Base-by-base conservation (phyloP, 2,113 vertebrate genomes). In the Dasyornis broadbenti region DNA sequence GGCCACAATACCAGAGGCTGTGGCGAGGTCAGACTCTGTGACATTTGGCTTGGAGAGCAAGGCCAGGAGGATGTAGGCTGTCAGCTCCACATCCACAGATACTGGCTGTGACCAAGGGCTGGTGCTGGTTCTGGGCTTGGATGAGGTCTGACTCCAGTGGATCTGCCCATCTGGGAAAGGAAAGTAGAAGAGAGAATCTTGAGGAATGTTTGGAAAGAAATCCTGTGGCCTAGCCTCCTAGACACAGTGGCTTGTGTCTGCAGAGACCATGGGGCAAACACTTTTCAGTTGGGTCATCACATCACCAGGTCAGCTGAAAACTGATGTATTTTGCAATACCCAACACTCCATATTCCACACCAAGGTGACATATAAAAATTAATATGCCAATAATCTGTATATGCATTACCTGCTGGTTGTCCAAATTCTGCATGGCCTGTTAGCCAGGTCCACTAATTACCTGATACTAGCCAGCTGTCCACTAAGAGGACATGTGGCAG, bases 51-150 rank as follows among this genome's bases (percentile, higher is more conserved):
- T 96, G 26, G 89, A 96, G 49, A 99, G 96, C 79, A 94, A 93
- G 50, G 98, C 97, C 91, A 98, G 84, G 28, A 98, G 88, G 52
- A 98, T 80, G 2, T 98, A 99, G 45, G 98, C 95, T 68, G 98
- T 97, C 82, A 98, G 69, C 94, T 99, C 98, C 94, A 98, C 98
- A 35, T 96, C 91, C 27, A 97, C 64, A 26, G 96, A 89, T 52
- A 76, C 16, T 13, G 94, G 88, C 53, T 96, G 66, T 72, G 96
- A 95, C 94, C 97, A 97, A 68, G 57, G 49, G n/a, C 77, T 83
- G 30, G 40, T 64, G 56, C 82, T 75, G 8, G 33, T 7, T 54
- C 42, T 66, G 39, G 95, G 24, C 5, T 4, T 26, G 35, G 87
- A 23, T 4, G 79, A 71, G 6, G 57, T 92, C 75, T 95, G 86